phyloP scores from a whole-genome alignment of 2,797 vertebrate species.

The Muscicapa comitata region DNA sequence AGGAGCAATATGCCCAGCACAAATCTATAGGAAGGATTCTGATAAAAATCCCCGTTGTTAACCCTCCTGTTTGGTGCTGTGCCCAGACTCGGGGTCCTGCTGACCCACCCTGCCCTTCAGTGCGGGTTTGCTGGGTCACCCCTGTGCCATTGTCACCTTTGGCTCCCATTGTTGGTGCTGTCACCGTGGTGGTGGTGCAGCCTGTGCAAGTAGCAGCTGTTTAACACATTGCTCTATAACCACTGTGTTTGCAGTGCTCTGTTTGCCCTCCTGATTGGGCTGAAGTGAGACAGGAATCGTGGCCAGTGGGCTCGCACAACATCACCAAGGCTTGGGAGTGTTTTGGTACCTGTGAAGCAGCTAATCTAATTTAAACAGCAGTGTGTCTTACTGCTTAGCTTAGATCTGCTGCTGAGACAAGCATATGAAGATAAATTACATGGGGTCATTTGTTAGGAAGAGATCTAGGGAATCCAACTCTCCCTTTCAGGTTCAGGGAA shows the following conservation, averaged over 20 bases:
- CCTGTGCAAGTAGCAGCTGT: constrained; percentile 70
- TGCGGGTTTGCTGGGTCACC: constrained; percentile 42
- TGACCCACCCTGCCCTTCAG: constrained; percentile 75
- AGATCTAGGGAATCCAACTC: not conserved
- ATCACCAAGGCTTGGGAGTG: not conserved
- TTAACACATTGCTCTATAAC: constrained; percentile 42
- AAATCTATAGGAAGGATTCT: not conserved
- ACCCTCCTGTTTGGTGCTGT: constrained; percentile 72
- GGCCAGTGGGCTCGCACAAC: constrained; percentile 6
- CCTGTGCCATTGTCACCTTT: constrained; percentile 56
- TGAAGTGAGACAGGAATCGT: constrained; percentile 32
- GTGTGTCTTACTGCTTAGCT: not conserved
- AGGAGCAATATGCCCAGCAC: not conserved
- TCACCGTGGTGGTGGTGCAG: constrained; percentile 72
- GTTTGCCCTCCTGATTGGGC: constrained; percentile 70
- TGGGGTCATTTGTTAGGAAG: not conserved
- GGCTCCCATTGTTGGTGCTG: constrained; percentile 33
- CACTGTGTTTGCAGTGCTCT: constrained; percentile 62
- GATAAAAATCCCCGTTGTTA: not conserved
- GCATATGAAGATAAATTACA: not conserved
- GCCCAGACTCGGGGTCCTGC: constrained; percentile 68
- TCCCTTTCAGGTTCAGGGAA: not conserved
- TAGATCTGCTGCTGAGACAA: not conserved
- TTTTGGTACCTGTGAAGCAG: constrained; percentile 29
- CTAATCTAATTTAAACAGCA: constrained; percentile 23